A percentile compares a stretch with the other conserved stretches of the same genome.
These are phyloP conservation scores for Tanytarsus gracilentus DNA, from an alignment of 2,888 invertebrate genomes.

Conservation along the genomic window DNA sequence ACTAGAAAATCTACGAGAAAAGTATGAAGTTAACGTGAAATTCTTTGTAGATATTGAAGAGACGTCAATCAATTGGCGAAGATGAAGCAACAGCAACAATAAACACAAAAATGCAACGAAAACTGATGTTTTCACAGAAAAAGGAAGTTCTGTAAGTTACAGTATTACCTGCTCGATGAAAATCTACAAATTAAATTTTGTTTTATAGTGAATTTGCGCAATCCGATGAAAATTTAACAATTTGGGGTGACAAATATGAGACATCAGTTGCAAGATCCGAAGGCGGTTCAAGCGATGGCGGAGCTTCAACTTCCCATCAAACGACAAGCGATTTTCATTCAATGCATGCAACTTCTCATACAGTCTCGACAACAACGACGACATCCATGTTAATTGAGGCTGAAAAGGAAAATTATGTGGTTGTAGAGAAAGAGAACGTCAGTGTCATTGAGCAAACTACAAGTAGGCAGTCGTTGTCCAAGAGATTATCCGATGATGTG, in stretches of 20 bases:
- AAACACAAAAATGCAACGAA: background rate
- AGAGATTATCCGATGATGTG: too few relatives aligned
- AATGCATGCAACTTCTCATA: background rate
- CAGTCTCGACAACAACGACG: background rate
- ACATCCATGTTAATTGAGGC: background rate
- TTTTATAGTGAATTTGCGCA: slow-evolving; percentile 18
- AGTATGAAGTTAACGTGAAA: background rate
- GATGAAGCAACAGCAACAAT: background rate
- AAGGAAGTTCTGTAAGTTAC: slow-evolving; percentile 15
- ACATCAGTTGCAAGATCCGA: slow-evolving; percentile 6
- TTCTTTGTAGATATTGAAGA: slow-evolving; percentile 11
- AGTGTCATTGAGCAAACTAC: too few relatives aligned
- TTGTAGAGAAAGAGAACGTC: too few relatives aligned
- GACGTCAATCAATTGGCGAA: slow-evolving; percentile 1
- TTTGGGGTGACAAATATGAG: slow-evolving; percentile 22
- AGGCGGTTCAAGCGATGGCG: background rate
- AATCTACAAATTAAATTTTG: background rate
- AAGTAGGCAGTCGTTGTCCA: too few relatives aligned
- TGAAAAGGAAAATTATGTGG: slow-evolving; percentile 19
- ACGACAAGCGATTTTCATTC: background rate
- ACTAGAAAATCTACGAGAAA: background rate
- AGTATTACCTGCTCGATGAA: background rate
- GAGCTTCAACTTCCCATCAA: background rate
- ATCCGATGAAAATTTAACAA: slow-evolving; percentile 7
- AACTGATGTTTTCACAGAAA: background rate